A percentile compares a stretch with the other conserved stretches of the same genome.
Evolutionary conservation across 2,797 vertebrate genomes (phyloP).

Genomic region (Lerista edwardsae): DNA sequence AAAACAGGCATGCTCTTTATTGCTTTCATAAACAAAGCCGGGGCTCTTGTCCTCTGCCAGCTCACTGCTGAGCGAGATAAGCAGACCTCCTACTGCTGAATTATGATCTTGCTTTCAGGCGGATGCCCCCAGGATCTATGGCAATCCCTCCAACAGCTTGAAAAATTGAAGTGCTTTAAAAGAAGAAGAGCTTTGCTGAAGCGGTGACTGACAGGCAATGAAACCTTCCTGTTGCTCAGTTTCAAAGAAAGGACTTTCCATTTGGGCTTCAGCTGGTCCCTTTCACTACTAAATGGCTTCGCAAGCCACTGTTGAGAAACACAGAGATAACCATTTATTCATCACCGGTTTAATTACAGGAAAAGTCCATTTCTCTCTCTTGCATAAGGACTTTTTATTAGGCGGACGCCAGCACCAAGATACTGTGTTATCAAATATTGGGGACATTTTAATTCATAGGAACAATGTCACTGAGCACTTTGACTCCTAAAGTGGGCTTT

Average conservation of each 20-base stretch:
- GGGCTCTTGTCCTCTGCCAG: slow-evolving; percentile 62
- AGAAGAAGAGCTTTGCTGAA: slow-evolving; percentile 66
- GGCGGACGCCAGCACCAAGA: background rate
- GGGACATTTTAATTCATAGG: slow-evolving; percentile 36
- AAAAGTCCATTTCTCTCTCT: slow-evolving; percentile 62
- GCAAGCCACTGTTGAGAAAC: slow-evolving; percentile 51
- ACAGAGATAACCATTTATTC: slow-evolving; percentile 58
- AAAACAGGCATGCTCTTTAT: slow-evolving; percentile 63
- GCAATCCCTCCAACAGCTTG: slow-evolving; percentile 74
- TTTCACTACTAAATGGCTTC: slow-evolving; percentile 64
- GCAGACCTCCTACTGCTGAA: slow-evolving; percentile 75
- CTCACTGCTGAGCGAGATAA: slow-evolving; percentile 71
- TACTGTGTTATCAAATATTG: slow-evolving; percentile 43
- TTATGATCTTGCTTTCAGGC: slow-evolving; percentile 78
- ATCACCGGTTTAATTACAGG: slow-evolving; percentile 59
- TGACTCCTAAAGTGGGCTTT: slow-evolving; percentile 3
- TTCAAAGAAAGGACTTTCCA: slow-evolving; percentile 58
- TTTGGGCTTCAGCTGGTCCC: slow-evolving; percentile 60
- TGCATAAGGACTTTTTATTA: slow-evolving; percentile 38
- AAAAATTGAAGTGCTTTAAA: slow-evolving; percentile 75
- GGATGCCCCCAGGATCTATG: slow-evolving; percentile 72
- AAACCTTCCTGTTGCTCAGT: slow-evolving; percentile 68
- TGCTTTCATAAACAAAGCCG: slow-evolving; percentile 60
- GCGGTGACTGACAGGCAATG: slow-evolving; percentile 67
- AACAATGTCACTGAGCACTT: slow-evolving; percentile 28